Evolutionary conservation across 2,888 invertebrate species (phyloP).

Genomic region (Rhingia rostrata): DNA sequence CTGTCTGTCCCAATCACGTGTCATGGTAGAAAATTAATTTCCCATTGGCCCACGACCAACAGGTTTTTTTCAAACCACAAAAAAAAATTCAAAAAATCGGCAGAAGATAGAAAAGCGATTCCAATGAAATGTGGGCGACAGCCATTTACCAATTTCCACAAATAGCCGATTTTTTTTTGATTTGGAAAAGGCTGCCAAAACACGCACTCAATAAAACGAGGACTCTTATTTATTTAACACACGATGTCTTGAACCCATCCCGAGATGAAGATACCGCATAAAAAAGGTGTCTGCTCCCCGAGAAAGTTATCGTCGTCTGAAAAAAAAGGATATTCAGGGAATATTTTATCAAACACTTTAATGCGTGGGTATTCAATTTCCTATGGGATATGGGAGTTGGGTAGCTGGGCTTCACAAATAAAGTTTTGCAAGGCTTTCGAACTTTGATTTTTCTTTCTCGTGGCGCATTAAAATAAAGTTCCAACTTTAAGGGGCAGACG

Average conservation of each 20-base stretch:
- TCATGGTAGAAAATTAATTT: conserved; percentile 40
- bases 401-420: neutral
- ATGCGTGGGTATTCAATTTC: neutral
- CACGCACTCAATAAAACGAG: conserved; percentile 45
- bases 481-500: neutral
- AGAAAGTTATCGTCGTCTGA: conserved; percentile 21
- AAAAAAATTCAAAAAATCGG: neutral
- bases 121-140: conserved; percentile 5
- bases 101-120: neutral
- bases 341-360: conserved; percentile 33
- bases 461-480: too few relatives aligned
- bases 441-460: conserved; percentile 17
- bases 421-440: conserved; percentile 16
- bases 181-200: conserved; percentile 14
- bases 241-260: neutral
- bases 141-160: conserved; percentile 55
- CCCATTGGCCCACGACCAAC: conserved; percentile 33
- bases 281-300: conserved; percentile 16
- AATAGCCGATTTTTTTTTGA: conserved; percentile 27
- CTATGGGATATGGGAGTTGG: neutral
- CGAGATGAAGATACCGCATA: neutral
- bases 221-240: conserved; percentile 48
- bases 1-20: conserved; percentile 30
- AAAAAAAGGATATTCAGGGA: conserved; percentile 35
- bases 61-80: conserved; percentile 12